phyloP scores from a whole-genome alignment of 1,140 invertebrate genomes.

The Meloidogyne exigua region DNA sequence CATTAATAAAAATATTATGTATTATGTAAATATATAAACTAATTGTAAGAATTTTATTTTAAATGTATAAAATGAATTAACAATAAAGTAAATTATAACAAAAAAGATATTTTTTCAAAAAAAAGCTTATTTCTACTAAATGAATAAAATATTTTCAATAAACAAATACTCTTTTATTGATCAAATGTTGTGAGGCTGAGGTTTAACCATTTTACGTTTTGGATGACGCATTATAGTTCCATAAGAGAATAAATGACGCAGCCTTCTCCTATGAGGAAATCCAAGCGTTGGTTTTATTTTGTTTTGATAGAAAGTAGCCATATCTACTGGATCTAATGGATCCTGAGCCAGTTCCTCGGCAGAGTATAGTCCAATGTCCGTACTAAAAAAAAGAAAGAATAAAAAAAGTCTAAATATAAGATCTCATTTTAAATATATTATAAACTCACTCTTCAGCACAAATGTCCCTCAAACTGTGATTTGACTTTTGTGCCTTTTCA shows the following conservation, averaged over 20 bases:
- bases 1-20: too few relatives aligned
- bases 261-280: conserved; percentile 41
- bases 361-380: conserved; percentile 42
- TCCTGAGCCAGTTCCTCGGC: conserved; percentile 44
- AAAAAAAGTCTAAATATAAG: conserved; percentile 29
- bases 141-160: too few relatives aligned
- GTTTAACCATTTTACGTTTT: conserved; percentile 54
- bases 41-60: too few relatives aligned
- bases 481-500: conserved; percentile 21
- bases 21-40: too few relatives aligned
- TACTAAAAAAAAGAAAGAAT: conserved; percentile 40
- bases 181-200: conserved; percentile 31
- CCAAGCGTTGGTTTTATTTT: conserved; percentile 48
- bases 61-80: too few relatives aligned
- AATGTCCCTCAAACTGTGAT: conserved; percentile 44
- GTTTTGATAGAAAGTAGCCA: conserved; percentile 47
- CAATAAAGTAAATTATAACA: too few relatives aligned
- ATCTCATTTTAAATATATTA: conserved; percentile 14
- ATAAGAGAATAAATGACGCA: conserved; percentile 56
- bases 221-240: conserved; percentile 50
- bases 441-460: conserved; percentile 28
- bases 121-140: too few relatives aligned
- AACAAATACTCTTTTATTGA: neutral
- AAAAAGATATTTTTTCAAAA: too few relatives aligned
- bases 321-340: conserved; percentile 49